Conservation (phyloP, 2,113 vertebrate genomes). For the Paramisgurnus dabryanus region DNA sequence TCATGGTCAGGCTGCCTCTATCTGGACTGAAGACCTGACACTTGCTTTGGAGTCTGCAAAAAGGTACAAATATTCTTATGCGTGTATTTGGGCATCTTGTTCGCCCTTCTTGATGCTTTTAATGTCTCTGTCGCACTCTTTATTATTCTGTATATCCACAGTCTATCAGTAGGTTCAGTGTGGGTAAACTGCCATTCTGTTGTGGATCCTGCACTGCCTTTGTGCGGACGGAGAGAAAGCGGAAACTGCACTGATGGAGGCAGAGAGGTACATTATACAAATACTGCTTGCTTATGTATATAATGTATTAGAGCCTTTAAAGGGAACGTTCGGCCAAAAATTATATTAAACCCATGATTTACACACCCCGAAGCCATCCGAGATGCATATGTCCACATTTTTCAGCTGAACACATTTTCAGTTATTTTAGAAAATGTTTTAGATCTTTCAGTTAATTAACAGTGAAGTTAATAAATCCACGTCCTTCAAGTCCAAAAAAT, state of each 20-base stretch:
- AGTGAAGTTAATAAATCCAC: too few species aligned
- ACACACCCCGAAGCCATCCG: too few species aligned
- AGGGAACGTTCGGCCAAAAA: too few species aligned
- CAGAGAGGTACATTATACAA: constrained; percentile 71
- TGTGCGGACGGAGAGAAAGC: constrained; percentile 80
- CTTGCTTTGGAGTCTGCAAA: constrained; percentile 83
- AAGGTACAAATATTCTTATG: constrained; percentile 63
- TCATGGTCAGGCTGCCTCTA: constrained; percentile 78
- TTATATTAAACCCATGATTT: too few species aligned
- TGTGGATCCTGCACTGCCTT: constrained; percentile 77
- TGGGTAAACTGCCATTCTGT: constrained; percentile 86
- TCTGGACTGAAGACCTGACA: constrained; percentile 88
- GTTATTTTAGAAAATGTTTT: too few species aligned
- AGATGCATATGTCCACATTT: too few species aligned
- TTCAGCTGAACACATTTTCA: too few species aligned
- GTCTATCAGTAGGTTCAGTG: constrained; percentile 79
- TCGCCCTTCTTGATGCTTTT: background rate
- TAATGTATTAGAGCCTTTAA: too few species aligned
- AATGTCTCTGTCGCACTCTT: background rate
- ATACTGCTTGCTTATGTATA: constrained; percentile 16
- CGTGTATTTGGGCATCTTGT: background rate
- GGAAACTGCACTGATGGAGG: constrained; percentile 84
- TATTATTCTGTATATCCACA: constrained; percentile 52
- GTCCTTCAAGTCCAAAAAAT: too few species aligned
- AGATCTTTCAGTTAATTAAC: too few species aligned